Conservation (phyloP, 2,797 vertebrate genomes). For the Sardinella longiceps region DNA sequence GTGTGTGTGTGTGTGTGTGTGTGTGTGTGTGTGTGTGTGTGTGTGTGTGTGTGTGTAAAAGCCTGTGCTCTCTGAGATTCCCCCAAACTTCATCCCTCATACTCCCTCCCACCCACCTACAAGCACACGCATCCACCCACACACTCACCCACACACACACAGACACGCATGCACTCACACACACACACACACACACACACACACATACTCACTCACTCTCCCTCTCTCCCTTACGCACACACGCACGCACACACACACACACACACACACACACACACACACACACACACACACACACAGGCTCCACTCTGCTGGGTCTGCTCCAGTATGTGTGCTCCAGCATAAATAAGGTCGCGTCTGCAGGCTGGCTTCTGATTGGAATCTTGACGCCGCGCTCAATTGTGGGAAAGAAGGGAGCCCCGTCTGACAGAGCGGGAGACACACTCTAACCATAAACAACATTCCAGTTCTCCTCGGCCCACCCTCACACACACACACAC, state of each 20-base stretch:
- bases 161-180: conserved; percentile 8
- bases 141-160: conserved; percentile 16
- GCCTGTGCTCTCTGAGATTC: conserved; percentile 1
- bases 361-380: conserved; percentile 73
- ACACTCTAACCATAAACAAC: conserved; percentile 62
- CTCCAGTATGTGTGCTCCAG: conserved; percentile 66
- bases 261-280: conserved; percentile 32
- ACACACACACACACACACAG: conserved; percentile 26
- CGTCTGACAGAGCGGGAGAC: conserved; percentile 52
- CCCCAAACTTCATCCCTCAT: background rate
- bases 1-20: conserved; percentile 16
- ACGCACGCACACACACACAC: conserved; percentile 19
- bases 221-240: background rate
- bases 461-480: conserved; percentile 64
- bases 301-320: conserved; percentile 33
- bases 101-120: conserved; percentile 10
- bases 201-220: conserved; percentile 30
- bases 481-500: conserved; percentile 35
- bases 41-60: conserved; percentile 22
- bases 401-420: conserved; percentile 70
- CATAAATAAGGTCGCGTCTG: conserved; percentile 76
- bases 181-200: conserved; percentile 28
- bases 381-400: conserved; percentile 76
- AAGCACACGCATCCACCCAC: conserved; percentile 12
- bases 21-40: conserved; percentile 14